Conservation (phyloP, 1,140 invertebrate genomes). For the Ceratosolen fusciceps region DNA sequence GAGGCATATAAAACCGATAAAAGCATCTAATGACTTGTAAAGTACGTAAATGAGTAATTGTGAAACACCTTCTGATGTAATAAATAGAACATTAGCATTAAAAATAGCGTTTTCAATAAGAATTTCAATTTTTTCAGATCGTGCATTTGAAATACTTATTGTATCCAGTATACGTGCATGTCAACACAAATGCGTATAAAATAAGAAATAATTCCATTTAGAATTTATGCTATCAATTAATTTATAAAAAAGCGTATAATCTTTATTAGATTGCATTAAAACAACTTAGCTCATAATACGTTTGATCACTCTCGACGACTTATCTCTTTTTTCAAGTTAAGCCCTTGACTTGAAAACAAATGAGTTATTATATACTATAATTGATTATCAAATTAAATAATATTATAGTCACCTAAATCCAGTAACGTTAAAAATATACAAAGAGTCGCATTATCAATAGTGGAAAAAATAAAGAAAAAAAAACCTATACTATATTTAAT, state of each 20-base stretch:
- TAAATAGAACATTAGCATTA: too few relatives aligned
- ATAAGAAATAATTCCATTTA: neutral
- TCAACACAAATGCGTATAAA: neutral
- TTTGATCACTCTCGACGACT: neutral
- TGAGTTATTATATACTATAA: constrained; percentile 13
- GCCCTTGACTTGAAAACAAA: constrained; percentile 25
- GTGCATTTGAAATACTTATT: too few relatives aligned
- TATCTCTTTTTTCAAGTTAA: neutral
- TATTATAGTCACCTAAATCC: neutral
- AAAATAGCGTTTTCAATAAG: too few relatives aligned
- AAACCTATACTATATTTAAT: too few relatives aligned
- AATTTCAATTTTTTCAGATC: too few relatives aligned
- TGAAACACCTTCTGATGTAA: too few relatives aligned
- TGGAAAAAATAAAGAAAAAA: too few relatives aligned
- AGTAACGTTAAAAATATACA: neutral
- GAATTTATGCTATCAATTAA: neutral
- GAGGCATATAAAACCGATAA: too few relatives aligned
- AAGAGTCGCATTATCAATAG: neutral
- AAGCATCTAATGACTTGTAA: too few relatives aligned
- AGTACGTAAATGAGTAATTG: too few relatives aligned
- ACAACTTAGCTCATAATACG: neutral
- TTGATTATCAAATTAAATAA: constrained; percentile 12
- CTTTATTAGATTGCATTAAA: neutral
- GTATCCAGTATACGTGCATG: neutral
- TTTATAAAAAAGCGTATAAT: constrained; percentile 4